Base-by-base conservation (phyloP, 2,888 invertebrate species). In the Drosophila mercatorum region DNA sequence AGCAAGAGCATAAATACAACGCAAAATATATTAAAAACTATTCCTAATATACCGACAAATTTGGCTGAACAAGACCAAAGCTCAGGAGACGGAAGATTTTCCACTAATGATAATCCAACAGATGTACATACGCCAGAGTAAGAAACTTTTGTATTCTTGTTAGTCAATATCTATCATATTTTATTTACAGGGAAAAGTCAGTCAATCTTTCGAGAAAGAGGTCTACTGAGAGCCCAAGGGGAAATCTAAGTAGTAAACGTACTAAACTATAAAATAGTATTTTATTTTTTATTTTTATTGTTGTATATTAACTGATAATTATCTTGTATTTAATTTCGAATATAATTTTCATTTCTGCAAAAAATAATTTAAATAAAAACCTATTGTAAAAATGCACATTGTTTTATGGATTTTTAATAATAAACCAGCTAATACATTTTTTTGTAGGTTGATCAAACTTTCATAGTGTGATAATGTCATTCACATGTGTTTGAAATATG, bases 121-220 rank as follows among this genome's bases (percentile, higher is more conserved):
- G 59, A 67, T 17, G 36, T 31, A 0, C 53, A 51, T 34, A 46
- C 53, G 22, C 40, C 56, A 28, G 53, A 68, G 75, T 75, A 3
- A 68, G 59, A 31, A 28, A 17, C 17, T 8, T 10, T 8, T 17
- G 28, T 55, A 40, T 28, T 14, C 52, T 47, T 6, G 14, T 38
- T 40, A 14, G 17, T 7, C 11, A 52, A 14, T 40, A 4, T 17
- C 8, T 11, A 6, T 22, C 5, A 2, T 44, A 40, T 3, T 44
- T 55, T 6, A 2, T 34, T 78, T 78, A 12, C 46, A 76, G 76
- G 8, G 76, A 69, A 14, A 55, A 28, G 10, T 17, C n/a, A 5
- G 17, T 31, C 2, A 14, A 28, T 46, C 10, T 41, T 5, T 34
- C 5, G 2, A 12, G 69, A 31, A 76, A 76, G 38, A 52, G 76